Evolutionary conservation across 2,797 vertebrate genomes (phyloP).

Genomic region (Centropyge bicolor): DNA sequence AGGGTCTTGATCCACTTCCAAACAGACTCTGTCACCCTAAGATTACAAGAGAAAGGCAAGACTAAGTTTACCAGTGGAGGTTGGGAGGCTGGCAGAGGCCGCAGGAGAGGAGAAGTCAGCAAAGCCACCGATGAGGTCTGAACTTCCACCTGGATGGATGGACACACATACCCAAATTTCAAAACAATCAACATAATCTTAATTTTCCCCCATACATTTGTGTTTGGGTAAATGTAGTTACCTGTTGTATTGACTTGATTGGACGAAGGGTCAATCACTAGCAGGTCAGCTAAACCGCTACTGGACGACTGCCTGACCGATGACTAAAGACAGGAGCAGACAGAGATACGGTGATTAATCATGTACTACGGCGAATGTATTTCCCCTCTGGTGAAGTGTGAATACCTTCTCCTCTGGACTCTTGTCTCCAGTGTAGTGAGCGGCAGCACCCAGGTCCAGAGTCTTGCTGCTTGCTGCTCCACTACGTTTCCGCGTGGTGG

Average conservation of each 20-base stretch:
- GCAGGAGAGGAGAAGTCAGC: constrained; percentile 94
- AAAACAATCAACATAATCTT: constrained; percentile 20
- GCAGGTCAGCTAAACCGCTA: constrained; percentile 91
- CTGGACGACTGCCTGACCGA: constrained; percentile 86
- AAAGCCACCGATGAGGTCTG: constrained; percentile 94
- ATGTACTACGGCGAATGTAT: background rate
- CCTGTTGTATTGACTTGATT: constrained; percentile 84
- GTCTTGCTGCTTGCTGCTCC: constrained; percentile 91
- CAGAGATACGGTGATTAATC: background rate
- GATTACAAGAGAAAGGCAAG: background rate
- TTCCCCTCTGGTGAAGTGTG: background rate
- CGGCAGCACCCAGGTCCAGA: constrained; percentile 96
- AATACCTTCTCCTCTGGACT: constrained; percentile 86
- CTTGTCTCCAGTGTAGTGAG: constrained; percentile 95
- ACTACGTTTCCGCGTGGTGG: constrained; percentile 91
- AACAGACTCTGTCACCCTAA: background rate
- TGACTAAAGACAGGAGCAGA: constrained; percentile 75
- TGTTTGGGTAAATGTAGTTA: constrained; percentile 62
- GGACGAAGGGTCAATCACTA: constrained; percentile 89
- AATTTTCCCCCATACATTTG: background rate
- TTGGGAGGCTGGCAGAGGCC: constrained; percentile 91
- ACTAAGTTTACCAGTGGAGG: constrained; percentile 87
- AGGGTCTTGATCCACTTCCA: background rate
- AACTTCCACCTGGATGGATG: constrained; percentile 72
- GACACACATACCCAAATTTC: background rate